Evolutionary conservation across 2,113 vertebrate genomes (phyloP), one percentile per base, ranked within the genome.

Genomic region (Zosterops hypoxanthus): DNA sequence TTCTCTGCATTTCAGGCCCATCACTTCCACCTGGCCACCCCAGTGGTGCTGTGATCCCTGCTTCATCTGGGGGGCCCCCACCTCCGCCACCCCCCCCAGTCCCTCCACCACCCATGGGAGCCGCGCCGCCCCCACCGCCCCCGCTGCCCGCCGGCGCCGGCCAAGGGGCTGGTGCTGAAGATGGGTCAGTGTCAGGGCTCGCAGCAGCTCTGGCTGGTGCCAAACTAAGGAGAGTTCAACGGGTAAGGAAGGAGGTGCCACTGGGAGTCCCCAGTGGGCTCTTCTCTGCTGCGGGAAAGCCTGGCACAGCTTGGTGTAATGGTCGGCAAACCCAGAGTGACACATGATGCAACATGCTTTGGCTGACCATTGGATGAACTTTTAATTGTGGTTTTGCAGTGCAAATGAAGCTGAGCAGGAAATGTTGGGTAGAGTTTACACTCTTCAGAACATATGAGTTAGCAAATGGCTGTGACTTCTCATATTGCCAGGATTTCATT

Each of bases 161-260:
- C 46, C 98, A 98, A 61, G 98, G 98, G 11, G 82, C 96, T 59
- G 97, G 95, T 33, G 97, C 97, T 10, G 99, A 99, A 3, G 99
- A 99, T 53, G 96, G 97, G 90, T 99, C 99, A 12, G 90, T 97
- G 92, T 99, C 99, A 19, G 99, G 99, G 89, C 98, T 99, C 60
- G 99, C 99, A 9, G 99, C 99, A 0, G 99, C 99, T 36, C 97
- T 99, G 97, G 99, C 99, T 55, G 99, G 99, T 97, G 99, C 99
- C 97, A 99, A 99, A 98, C 98, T 99, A 69, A 99, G 99, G 77
- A 99, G 98, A 98, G 99, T 99, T 24, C 99, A 99, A 61, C 97
- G 99, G 98, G 99, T 99, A 97, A 98, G 99, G 31, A 84, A 98
- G 99, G 31, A 84, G 20, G 23, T 23, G 13, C 4, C 63, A 25